Evolutionary conservation across 2,888 invertebrate genomes (phyloP).

Genomic region (Lacanobia oleracea): DNA sequence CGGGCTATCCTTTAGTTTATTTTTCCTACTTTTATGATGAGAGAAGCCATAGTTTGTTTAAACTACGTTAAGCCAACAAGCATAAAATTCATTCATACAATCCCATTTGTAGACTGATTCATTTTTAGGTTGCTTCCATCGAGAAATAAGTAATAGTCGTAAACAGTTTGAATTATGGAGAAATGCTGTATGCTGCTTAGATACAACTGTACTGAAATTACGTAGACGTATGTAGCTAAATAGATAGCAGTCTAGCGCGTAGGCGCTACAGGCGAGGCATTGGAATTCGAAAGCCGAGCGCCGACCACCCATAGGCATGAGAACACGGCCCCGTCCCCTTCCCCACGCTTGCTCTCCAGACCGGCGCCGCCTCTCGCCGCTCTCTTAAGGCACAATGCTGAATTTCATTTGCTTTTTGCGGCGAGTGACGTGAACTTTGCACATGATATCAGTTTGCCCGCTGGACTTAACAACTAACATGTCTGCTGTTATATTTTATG

Average conservation of each 20-base stretch:
- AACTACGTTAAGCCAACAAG: constrained; percentile 69
- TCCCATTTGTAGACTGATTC: constrained; percentile 44
- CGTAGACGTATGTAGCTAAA: constrained; percentile 70
- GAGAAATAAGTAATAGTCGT: constrained; percentile 9
- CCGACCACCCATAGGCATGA: constrained; percentile 90
- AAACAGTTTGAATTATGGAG: constrained; percentile 29
- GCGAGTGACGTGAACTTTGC: constrained; percentile 73
- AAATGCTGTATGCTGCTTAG: constrained; percentile 46
- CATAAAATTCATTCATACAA: constrained; percentile 80
- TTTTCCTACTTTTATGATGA: constrained; percentile 86
- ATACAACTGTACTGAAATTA: constrained; percentile 57
- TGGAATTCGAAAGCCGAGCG: constrained; percentile 90
- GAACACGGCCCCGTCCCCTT: constrained; percentile 88
- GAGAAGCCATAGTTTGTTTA: constrained; percentile 80
- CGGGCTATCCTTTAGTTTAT: constrained; percentile 85
- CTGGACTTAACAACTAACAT: constrained; percentile 51
- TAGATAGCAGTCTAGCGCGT: constrained; percentile 82
- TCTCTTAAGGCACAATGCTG: constrained; percentile 87
- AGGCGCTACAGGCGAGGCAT: constrained; percentile 89
- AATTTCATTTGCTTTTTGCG: constrained; percentile 88
- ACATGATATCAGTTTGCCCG: constrained; percentile 66
- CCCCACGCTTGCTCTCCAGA: constrained; percentile 85
- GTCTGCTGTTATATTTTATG: constrained; percentile 12
- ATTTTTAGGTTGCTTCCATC: constrained; percentile 14
- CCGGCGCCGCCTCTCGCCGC: constrained; percentile 87